Base-by-base conservation (phyloP, 2,888 invertebrate species). In the Oxystoma pomonae region DNA sequence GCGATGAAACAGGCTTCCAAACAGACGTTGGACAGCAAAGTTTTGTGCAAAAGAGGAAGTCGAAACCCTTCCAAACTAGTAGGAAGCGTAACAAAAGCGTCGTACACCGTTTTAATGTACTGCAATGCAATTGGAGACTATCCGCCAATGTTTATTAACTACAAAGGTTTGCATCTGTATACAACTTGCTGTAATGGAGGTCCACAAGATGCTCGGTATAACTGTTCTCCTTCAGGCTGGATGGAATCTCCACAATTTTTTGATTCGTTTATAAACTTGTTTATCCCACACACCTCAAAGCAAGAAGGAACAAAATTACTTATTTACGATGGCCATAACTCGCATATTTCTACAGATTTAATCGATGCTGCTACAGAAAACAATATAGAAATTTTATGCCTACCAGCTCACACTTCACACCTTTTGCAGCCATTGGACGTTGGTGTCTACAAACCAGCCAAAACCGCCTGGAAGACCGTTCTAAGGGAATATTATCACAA, bases 161-260 rank as follows among this genome's bases (percentile, higher is more conserved):
- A 67, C 19, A 67, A 70, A 59, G 65, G 63, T 2, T 12, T 66
- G 1, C 68, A 69, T 49, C 62, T 67, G 1, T 69, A 67, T 62
- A 58, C 64, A 16, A 58, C 55, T 12, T 52, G 61, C 63, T 59
- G 64, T 52, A 52, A 58, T 3, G 58, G 55, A 35, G 65, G 59
- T 19, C 64, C 66, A 35, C 61, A 63, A 2, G 61, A 61, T 18
- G 64, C 60, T 62, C 16, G 51, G 12, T 68, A 68, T 20, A 68
- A 69, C 60, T 67, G 65, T 60, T 65, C 67, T 16, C 67, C 65
- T 53, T 69, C 67, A n/a, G 67, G 69, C 3, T 65, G 69, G 66
- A 67, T 65, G 67, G 66, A 67, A 21, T 18, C 63, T 9, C 16
- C 58, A 12, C 65, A 69, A 55, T 69, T 68, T 61, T n/a, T 53